Base-by-base conservation (phyloP, 2,888 invertebrate species). In the Aricia artaxerxes region DNA sequence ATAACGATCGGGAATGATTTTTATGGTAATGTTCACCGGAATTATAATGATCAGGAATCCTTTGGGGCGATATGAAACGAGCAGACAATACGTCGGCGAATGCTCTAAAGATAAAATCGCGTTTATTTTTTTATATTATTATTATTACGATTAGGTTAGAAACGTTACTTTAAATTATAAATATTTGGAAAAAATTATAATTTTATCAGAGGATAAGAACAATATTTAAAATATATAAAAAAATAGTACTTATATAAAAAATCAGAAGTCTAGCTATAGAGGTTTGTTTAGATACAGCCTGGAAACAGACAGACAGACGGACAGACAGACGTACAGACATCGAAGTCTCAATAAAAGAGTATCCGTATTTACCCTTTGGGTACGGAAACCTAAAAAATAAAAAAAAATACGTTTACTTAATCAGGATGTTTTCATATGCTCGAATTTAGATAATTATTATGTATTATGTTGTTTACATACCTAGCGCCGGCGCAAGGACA, bases 71-170 rank as follows among this genome's bases (percentile, higher is more conserved):
- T 90, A 87, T 88, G 91, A 89, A 90, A 89, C 90, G 91, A 86
- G 92, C 90, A 94, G 94, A 94, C 94, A 94, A 94, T 90, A 85
- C 90, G 94, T 93, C 94, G 93, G 91, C 92, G 86, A 89, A 91
- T 85, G 79, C 81, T 84, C 84, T 85, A 86, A 85, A 85, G 84
- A 78, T 64, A 84, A 84, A 83, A 84, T 86, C 84, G 84, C 84
- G 85, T 87, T 88, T 86, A 85, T 87, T 85, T 87, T 88, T 86
- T 83, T 24, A 24, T 24, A 24, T 24, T 24, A 24, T 83, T 85
- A 78, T 76, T 78, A 79, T 78, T 80, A 77, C 79, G 81, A 73
- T 78, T 73, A 79, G 16, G 31, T 24, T 79, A 79, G 64, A 13
- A 61, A 78, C 49, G 1, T 73, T 61, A 53, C 69, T 69, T 38